phyloP scores from a whole-genome alignment of 2,797 vertebrate species.

The Anas bahamensis region DNA sequence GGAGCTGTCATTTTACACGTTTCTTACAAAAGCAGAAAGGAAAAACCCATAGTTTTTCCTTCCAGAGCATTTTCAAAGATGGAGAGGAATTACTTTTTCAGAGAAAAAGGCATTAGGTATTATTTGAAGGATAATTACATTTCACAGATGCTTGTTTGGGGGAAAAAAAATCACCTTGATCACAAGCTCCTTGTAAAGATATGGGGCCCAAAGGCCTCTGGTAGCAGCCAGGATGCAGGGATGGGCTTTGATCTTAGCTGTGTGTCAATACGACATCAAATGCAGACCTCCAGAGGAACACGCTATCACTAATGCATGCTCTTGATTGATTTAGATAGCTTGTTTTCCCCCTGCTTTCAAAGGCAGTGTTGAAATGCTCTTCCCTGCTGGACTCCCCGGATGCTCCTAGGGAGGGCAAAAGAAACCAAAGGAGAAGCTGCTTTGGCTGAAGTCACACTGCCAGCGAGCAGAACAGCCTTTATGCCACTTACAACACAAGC shows the following conservation, averaged over 20 bases:
- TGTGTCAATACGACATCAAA: slow-evolving; percentile 67
- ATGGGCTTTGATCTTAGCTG: slow-evolving; percentile 55
- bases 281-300: slow-evolving; percentile 50
- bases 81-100: slow-evolving; percentile 16
- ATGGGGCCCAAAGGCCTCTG: slow-evolving; percentile 1
- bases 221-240: slow-evolving; percentile 27
- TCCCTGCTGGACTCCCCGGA: background rate
- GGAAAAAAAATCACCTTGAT: background rate
- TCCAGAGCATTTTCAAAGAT: slow-evolving; percentile 45
- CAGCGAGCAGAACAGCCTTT: background rate
- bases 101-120: slow-evolving; percentile 30
- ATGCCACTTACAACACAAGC: background rate
- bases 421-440: background rate
- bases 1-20: slow-evolving; percentile 36
- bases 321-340: slow-evolving; percentile 56
- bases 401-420: background rate
- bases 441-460: background rate
- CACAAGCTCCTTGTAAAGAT: slow-evolving; percentile 11
- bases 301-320: slow-evolving; percentile 16
- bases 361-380: background rate
- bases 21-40: slow-evolving; percentile 49
- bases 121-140: slow-evolving; percentile 50
- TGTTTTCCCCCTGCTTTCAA: slow-evolving; percentile 53
- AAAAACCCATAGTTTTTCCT: slow-evolving; percentile 35
- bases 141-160: background rate